phyloP scores from a whole-genome alignment of 2,797 vertebrate species.

The Toxotes lorentzi region DNA sequence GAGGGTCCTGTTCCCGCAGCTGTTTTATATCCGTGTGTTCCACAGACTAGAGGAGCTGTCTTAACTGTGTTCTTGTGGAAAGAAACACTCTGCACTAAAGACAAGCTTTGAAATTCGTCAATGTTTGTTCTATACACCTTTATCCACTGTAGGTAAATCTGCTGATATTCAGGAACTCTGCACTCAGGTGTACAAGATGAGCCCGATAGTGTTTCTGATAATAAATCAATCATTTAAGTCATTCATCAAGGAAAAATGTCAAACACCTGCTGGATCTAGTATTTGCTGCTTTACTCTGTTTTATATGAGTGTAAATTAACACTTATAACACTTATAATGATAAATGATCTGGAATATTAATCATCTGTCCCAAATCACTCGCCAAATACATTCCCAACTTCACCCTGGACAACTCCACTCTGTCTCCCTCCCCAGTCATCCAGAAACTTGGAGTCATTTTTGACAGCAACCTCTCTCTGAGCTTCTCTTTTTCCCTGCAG shows the following conservation, averaged over 20 bases:
- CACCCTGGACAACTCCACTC: too few species aligned
- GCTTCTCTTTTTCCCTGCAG: neutral
- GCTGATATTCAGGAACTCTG: neutral
- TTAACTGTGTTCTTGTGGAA: neutral
- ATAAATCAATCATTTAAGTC: too few species aligned
- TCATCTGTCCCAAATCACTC: too few species aligned
- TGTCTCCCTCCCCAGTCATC: neutral
- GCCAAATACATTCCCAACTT: too few species aligned
- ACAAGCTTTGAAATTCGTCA: slow-evolving; percentile 3
- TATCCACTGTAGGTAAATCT: neutral
- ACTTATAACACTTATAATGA: too few species aligned
- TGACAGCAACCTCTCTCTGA: neutral
- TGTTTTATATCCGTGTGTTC: slow-evolving; percentile 55
- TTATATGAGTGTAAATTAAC: too few species aligned
- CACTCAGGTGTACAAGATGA: too few species aligned
- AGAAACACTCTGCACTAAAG: slow-evolving; percentile 7
- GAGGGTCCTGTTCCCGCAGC: slow-evolving; percentile 41
- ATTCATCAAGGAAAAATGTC: too few species aligned
- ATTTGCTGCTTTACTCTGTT: too few species aligned
- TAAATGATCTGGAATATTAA: too few species aligned
- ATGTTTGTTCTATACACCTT: neutral
- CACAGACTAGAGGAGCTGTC: slow-evolving; percentile 17
- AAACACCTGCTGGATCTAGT: too few species aligned
- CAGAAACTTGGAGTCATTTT: neutral
- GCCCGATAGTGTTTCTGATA: too few species aligned